Conservation (phyloP, 2,797 vertebrate species). For the Tapirus indicus region DNA sequence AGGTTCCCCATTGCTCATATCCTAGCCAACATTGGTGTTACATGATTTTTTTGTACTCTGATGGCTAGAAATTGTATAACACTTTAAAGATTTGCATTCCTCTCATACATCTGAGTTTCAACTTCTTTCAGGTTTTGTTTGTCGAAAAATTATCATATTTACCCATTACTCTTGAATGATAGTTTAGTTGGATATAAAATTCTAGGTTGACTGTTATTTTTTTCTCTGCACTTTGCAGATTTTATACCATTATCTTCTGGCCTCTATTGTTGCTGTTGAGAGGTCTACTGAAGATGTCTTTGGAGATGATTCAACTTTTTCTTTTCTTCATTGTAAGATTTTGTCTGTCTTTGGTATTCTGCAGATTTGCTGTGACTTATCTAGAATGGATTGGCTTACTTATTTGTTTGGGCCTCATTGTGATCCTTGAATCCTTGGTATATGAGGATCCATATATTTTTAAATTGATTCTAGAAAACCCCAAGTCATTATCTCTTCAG, state of each 20-base stretch:
- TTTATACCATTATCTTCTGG: background rate
- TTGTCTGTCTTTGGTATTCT: conserved; percentile 31
- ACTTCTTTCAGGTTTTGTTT: conserved; percentile 7
- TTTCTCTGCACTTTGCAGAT: background rate
- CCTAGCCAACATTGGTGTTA: background rate
- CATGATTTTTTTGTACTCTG: background rate
- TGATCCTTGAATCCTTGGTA: background rate
- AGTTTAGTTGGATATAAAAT: conserved; percentile 57
- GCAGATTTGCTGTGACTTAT: background rate
- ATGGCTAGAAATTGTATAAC: background rate
- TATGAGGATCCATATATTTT: background rate
- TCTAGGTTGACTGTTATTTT: background rate
- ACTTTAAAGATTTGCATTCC: background rate
- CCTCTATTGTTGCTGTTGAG: background rate
- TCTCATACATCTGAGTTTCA: background rate
- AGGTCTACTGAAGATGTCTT: background rate
- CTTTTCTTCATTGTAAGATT: background rate
- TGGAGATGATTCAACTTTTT: conserved; percentile 3
- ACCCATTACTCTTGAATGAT: background rate
- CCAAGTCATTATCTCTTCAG: background rate
- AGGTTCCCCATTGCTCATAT: background rate
- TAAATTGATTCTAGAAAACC: background rate
- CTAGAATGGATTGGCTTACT: background rate
- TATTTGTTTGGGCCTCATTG: background rate
- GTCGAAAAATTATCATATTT: background rate